phyloP scores from a whole-genome alignment of 2,888 invertebrate species.

The Ormyrus rosae region DNA sequence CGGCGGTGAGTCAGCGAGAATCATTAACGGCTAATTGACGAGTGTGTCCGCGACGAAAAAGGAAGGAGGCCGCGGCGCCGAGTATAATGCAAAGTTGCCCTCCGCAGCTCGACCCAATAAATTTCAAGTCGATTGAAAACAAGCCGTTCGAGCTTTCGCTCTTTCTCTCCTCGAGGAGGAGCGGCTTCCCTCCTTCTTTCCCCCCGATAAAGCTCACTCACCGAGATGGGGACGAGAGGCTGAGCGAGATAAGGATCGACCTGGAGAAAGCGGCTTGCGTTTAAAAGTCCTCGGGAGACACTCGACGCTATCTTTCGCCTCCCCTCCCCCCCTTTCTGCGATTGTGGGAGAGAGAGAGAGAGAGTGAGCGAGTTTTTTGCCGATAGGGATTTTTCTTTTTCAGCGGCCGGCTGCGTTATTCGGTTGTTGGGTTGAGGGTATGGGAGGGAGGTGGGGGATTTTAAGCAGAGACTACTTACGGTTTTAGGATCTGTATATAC shows the following conservation, averaged over 20 bases:
- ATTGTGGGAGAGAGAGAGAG: not conserved
- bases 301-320: constrained; percentile 2
- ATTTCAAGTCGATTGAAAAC: constrained; percentile 54
- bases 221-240: constrained; percentile 10
- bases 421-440: not conserved
- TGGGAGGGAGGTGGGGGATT: not conserved
- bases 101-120: constrained; percentile 39
- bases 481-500: not conserved
- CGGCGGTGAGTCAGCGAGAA: constrained; percentile 12
- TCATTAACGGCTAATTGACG: constrained; percentile 14
- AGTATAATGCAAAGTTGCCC: constrained; percentile 1
- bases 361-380: no score
- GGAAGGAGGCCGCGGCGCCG: not conserved
- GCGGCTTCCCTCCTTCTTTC: not conserved
- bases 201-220: no score
- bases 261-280: constrained; percentile 6
- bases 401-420: not conserved
- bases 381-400: not conserved
- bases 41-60: not conserved
- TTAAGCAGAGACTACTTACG: constrained; percentile 1
- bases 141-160: constrained; percentile 27
- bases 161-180: constrained; percentile 2
- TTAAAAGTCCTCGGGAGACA: constrained; percentile 33
- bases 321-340: constrained; percentile 7
- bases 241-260: constrained; percentile 36